Evolutionary conservation across 2,797 vertebrate species (phyloP).

Genomic region (Urocyon cinereoargenteus): DNA sequence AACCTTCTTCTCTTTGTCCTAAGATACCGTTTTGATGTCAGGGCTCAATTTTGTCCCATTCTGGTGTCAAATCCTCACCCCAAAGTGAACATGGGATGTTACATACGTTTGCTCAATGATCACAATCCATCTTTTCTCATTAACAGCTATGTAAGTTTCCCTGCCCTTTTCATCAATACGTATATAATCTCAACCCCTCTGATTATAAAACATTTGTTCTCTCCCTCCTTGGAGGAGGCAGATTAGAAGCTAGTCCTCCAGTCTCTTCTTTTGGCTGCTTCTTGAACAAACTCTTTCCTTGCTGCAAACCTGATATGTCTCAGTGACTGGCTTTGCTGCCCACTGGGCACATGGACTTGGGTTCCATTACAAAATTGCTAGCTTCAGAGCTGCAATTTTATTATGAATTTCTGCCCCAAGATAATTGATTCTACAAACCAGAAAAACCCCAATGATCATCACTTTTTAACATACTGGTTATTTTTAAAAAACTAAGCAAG

Average conservation of each 20-base stretch:
- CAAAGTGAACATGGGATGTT: background rate
- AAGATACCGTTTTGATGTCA: background rate
- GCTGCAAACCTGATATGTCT: background rate
- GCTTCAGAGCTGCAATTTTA: slow-evolving; percentile 52
- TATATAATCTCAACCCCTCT: background rate
- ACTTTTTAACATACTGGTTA: slow-evolving; percentile 19
- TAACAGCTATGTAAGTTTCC: background rate
- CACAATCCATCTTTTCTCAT: background rate
- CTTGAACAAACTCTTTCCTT: background rate
- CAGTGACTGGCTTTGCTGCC: background rate
- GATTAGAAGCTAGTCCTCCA: background rate
- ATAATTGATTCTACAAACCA: slow-evolving; percentile 30
- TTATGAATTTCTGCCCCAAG: slow-evolving; percentile 51
- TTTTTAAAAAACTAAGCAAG: background rate
- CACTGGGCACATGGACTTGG: background rate
- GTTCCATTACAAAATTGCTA: background rate
- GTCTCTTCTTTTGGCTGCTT: background rate
- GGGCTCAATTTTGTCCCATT: background rate
- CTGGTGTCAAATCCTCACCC: background rate
- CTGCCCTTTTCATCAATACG: background rate
- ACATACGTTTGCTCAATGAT: background rate
- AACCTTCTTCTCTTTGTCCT: background rate
- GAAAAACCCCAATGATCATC: background rate
- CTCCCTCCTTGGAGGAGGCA: background rate
- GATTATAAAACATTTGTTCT: background rate